These are phyloP conservation scores for Paradoxurus hermaphroditus DNA, from an alignment of 2,113 vertebrate genomes.

Conservation along the genomic window DNA sequence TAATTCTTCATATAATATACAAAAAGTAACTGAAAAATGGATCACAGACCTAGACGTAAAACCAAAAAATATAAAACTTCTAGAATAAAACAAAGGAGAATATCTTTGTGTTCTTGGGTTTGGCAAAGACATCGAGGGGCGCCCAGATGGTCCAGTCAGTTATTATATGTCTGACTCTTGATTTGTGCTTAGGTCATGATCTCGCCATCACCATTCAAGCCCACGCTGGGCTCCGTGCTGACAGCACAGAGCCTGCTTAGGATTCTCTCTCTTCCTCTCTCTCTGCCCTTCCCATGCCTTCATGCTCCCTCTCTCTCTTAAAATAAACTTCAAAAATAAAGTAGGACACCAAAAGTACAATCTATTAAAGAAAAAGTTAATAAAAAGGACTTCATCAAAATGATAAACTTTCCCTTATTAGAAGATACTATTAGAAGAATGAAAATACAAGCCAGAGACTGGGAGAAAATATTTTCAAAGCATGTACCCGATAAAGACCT, in stretches of 20 bases:
- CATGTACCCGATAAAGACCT: neutral
- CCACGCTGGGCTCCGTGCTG: too few relatives aligned
- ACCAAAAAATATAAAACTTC: neutral
- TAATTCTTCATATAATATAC: neutral
- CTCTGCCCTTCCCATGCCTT: too few relatives aligned
- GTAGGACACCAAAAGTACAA: neutral
- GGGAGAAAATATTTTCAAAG: neutral
- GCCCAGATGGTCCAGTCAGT: too few relatives aligned
- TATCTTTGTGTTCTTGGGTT: neutral
- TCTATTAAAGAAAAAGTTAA: neutral
- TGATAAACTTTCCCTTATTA: neutral
- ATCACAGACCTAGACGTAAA: neutral
- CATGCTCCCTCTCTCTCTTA: too few relatives aligned
- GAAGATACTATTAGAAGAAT: neutral
- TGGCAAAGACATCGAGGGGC: neutral
- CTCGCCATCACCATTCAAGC: too few relatives aligned
- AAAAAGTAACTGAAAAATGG: neutral
- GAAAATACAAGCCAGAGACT: neutral
- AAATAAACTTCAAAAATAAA: neutral
- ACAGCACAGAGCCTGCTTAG: too few relatives aligned
- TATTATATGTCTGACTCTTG: too few relatives aligned
- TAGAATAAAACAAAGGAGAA: neutral
- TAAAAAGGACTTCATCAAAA: neutral
- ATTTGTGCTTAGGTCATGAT: too few relatives aligned
- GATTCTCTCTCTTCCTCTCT: too few relatives aligned